phyloP scores from a whole-genome alignment of 2,888 invertebrate genomes.

The Caenorhabditis zanzibari region DNA sequence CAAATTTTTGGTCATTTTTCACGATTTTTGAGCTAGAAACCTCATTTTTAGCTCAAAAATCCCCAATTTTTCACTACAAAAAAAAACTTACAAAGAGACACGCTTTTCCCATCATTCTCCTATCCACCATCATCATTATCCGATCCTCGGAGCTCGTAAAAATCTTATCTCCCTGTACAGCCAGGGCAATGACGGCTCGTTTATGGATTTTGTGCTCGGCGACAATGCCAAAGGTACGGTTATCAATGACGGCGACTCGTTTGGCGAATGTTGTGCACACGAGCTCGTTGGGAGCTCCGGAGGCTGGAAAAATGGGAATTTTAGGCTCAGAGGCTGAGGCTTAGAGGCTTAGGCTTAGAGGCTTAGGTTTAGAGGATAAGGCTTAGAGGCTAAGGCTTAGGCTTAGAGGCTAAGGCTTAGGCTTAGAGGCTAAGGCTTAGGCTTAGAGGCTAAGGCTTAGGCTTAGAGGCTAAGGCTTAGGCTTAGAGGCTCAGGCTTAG shows the following conservation, averaged over 20 bases:
- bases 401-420: neutral
- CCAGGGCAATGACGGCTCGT: conserved; percentile 57
- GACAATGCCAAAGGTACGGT: conserved; percentile 41
- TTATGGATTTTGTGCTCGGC: conserved; percentile 55
- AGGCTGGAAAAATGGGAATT: neutral
- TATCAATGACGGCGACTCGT: conserved; percentile 47
- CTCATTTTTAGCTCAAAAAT: neutral
- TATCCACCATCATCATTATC: conserved; percentile 64
- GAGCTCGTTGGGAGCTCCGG: conserved; percentile 27
- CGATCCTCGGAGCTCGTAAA: conserved; percentile 68
- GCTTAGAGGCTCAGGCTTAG: neutral
- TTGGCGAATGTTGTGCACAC: conserved; percentile 62
- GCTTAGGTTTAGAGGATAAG: too few species aligned
- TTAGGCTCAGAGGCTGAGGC: too few species aligned
- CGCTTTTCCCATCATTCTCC: conserved; percentile 46
- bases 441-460: neutral
- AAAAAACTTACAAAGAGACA: conserved; percentile 45
- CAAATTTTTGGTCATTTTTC: neutral
- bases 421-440: neutral
- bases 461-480: neutral
- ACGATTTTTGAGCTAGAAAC: neutral
- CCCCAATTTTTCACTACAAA: neutral
- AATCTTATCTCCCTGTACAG: conserved; percentile 60
- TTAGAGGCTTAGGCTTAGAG: too few species aligned
- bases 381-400: too few species aligned